Conservation (phyloP, 2,888 invertebrate genomes). For the Acleris holmiana region DNA sequence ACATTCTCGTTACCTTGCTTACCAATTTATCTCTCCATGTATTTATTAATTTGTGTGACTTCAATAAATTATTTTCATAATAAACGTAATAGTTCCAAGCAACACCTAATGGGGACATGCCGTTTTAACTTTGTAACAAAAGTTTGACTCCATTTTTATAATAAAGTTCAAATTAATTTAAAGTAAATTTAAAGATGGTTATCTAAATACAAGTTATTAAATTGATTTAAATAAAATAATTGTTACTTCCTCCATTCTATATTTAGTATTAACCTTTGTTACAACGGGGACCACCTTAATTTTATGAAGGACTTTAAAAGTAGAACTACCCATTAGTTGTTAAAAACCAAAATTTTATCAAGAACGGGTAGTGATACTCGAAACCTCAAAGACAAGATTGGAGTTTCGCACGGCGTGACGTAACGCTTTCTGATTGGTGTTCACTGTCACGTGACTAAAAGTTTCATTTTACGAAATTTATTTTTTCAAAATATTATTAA, state of each 20-base stretch:
- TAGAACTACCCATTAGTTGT: too few species aligned
- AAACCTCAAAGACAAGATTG: too few species aligned
- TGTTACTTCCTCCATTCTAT: neutral
- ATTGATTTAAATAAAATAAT: slow-evolving; percentile 17
- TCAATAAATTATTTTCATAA: slow-evolving; percentile 15
- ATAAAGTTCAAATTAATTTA: slow-evolving; percentile 15
- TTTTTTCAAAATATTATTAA: too few species aligned
- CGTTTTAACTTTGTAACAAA: slow-evolving; percentile 15
- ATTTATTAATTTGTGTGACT: slow-evolving; percentile 16
- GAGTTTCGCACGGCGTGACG: too few species aligned
- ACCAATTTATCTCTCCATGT: slow-evolving; percentile 17
- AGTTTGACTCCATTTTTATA: slow-evolving; percentile 12
- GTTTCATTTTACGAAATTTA: too few species aligned
- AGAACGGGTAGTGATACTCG: too few species aligned
- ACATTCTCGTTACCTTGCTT: slow-evolving; percentile 13
- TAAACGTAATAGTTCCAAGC: slow-evolving; percentile 16
- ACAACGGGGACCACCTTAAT: slow-evolving; percentile 16
- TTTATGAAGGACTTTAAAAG: slow-evolving; percentile 1
- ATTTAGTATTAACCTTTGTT: slow-evolving; percentile 14
- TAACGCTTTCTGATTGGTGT: too few species aligned
- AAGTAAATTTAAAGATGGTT: slow-evolving; percentile 16
- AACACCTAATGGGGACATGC: slow-evolving; percentile 13
- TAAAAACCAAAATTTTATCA: too few species aligned
- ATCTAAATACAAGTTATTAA: slow-evolving; percentile 19
- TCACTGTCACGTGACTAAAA: too few species aligned